phyloP scores from a whole-genome alignment of 1,140 invertebrate species.

The Cecropterus lyciades region DNA sequence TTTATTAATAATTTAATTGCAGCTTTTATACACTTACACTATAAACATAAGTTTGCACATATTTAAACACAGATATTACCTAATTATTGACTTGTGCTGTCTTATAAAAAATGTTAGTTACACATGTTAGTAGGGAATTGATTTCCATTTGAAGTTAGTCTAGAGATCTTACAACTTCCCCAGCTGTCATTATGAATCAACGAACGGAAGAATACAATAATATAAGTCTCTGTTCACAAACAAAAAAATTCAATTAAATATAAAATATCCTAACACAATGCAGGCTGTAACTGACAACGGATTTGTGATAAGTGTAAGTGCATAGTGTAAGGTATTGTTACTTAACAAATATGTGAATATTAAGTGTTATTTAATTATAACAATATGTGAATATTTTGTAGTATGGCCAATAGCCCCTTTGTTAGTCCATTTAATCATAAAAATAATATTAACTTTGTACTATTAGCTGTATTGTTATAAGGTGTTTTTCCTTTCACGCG shows the following conservation, averaged over 20 bases:
- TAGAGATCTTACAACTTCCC: neutral
- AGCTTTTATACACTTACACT: neutral
- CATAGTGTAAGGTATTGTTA: conserved; percentile 64
- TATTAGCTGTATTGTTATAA: conserved; percentile 24
- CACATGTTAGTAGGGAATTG: neutral
- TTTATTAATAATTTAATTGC: neutral
- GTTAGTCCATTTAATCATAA: conserved; percentile 57
- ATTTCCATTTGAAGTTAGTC: neutral
- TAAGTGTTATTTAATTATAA: conserved; percentile 79
- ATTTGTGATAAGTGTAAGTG: conserved; percentile 75
- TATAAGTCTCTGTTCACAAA: neutral
- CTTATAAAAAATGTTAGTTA: neutral
- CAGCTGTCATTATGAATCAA: conserved; percentile 36
- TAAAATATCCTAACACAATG: conserved; percentile 60
- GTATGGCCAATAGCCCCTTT: conserved; percentile 49
- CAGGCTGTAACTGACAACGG: conserved; percentile 81
- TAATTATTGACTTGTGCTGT: neutral
- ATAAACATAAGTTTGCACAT: neutral
- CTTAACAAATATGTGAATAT: conserved; percentile 58
- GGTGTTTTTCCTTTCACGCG: too few relatives aligned
- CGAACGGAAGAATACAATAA: neutral
- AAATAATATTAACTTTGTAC: conserved; percentile 47
- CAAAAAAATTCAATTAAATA: conserved; percentile 28
- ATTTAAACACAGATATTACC: neutral
- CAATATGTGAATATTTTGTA: conserved; percentile 74